These are phyloP conservation scores for Crotophaga sulcirostris DNA, from an alignment of 2,113 vertebrate genomes.

Conservation along the genomic window DNA sequence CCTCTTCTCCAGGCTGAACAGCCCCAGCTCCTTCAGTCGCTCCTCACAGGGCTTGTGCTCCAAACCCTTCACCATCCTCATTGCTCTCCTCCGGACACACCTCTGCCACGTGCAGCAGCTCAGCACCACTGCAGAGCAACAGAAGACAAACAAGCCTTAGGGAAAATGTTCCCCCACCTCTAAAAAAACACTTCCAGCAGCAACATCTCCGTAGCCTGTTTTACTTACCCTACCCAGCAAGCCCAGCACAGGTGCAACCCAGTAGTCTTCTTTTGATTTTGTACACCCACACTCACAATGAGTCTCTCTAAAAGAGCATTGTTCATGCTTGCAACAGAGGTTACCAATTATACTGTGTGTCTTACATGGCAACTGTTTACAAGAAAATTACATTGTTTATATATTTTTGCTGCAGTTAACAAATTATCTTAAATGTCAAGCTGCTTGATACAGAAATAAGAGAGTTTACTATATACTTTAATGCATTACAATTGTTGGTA, in stretches of 20 bases:
- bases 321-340: background rate
- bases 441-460: constrained; percentile 30
- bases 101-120: background rate
- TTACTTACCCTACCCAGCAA: background rate
- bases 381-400: constrained; percentile 39
- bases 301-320: background rate
- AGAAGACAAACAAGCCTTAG: fast-evolving
- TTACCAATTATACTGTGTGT: background rate
- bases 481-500: constrained; percentile 48
- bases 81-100: too few relatives aligned
- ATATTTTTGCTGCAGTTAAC: constrained; percentile 40
- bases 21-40: too few relatives aligned
- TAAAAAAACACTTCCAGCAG: background rate
- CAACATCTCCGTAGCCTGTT: background rate
- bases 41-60: too few relatives aligned
- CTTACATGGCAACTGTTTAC: constrained; percentile 3
- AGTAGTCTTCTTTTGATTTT: background rate
- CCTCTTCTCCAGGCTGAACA: too few relatives aligned
- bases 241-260: background rate
- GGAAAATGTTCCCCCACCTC: background rate
- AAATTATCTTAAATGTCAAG: constrained; percentile 57
- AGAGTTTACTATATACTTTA: constrained; percentile 10
- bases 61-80: too few relatives aligned
- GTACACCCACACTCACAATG: background rate
- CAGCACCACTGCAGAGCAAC: background rate